Percentiles rank a stretch among this genome's conserved stretches.
These are phyloP conservation scores for Pantala flavescens DNA, from an alignment of 1,140 invertebrate species.

Conservation along the genomic window DNA sequence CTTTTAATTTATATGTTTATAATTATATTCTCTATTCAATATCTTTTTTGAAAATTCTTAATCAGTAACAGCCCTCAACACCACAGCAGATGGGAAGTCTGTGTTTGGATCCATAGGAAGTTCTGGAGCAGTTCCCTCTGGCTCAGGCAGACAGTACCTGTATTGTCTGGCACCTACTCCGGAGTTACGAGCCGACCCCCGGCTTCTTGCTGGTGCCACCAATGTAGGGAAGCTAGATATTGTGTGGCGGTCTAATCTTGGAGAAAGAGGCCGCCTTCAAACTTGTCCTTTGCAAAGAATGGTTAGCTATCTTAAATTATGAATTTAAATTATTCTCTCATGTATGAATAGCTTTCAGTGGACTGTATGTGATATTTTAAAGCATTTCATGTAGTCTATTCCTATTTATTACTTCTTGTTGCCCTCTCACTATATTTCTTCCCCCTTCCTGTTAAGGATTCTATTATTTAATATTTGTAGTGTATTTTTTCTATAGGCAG, in stretches of 20 bases:
- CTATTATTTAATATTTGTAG: too few species aligned
- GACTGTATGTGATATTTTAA: too few species aligned
- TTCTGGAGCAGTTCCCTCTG: slow-evolving; percentile 39
- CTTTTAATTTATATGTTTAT: too few species aligned
- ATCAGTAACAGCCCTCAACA: slow-evolving; percentile 53
- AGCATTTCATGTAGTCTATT: too few species aligned
- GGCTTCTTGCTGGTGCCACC: slow-evolving; percentile 66
- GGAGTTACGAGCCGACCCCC: slow-evolving; percentile 59
- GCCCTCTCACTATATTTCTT: too few species aligned
- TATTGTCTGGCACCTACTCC: slow-evolving; percentile 78
- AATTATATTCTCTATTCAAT: too few species aligned
- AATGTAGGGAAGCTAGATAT: slow-evolving; percentile 96
- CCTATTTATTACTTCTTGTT: too few species aligned
- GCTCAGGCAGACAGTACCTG: slow-evolving; percentile 66
- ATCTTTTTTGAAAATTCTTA: too few species aligned
- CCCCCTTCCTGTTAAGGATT: too few species aligned
- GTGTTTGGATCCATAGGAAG: slow-evolving; percentile 75
- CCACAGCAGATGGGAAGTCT: slow-evolving; percentile 48
- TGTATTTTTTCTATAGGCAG: too few species aligned
- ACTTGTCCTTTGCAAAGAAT: slow-evolving; percentile 89
- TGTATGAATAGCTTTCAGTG: too few species aligned
- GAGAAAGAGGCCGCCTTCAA: slow-evolving; percentile 87
- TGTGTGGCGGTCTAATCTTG: slow-evolving; percentile 91
- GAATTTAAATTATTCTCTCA: slow-evolving; percentile 2
- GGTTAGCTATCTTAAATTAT: slow-evolving; percentile 43